Evolutionary conservation across 2,797 vertebrate genomes (phyloP).

Genomic region (Alcedo atthis): DNA sequence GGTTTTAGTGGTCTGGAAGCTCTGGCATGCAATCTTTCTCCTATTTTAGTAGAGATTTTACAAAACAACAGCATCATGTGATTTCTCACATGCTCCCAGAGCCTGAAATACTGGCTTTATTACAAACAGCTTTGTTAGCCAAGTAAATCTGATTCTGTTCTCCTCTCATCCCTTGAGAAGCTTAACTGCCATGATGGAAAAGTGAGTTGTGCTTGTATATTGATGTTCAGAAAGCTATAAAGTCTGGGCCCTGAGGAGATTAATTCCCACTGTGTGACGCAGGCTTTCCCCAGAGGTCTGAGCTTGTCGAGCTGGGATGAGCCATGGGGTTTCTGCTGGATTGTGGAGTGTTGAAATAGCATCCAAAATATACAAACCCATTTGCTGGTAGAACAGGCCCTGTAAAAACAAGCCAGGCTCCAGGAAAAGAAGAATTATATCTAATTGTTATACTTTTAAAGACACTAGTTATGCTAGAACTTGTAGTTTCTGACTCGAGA

Average conservation of each 20-base stretch:
- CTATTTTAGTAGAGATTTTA: not conserved
- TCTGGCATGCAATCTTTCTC: not conserved
- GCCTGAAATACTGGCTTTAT: slow-evolving; percentile 45
- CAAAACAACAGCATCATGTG: slow-evolving; percentile 31
- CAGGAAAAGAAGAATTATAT: not conserved
- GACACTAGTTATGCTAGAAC: not conserved
- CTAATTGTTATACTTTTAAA: not conserved
- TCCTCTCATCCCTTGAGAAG: not conserved
- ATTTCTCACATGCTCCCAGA: slow-evolving; percentile 41
- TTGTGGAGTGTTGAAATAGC: not conserved
- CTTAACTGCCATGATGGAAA: not conserved
- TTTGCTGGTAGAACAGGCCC: not conserved
- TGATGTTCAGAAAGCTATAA: not conserved
- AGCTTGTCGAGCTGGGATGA: not conserved
- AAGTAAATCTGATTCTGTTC: slow-evolving; percentile 19
- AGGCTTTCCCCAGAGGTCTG: not conserved
- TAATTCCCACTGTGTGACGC: not conserved
- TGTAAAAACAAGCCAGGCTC: not conserved
- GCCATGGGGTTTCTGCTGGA: not conserved
- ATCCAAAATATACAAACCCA: not conserved
- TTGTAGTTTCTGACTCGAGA: not conserved
- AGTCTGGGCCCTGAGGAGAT: not conserved
- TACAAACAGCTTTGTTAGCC: slow-evolving; percentile 15
- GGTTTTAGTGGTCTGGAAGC: not conserved
- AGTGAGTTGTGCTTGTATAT: not conserved